Evolutionary conservation across 1,140 invertebrate genomes (phyloP).

Genomic region (Metopolophium dirhodum): DNA sequence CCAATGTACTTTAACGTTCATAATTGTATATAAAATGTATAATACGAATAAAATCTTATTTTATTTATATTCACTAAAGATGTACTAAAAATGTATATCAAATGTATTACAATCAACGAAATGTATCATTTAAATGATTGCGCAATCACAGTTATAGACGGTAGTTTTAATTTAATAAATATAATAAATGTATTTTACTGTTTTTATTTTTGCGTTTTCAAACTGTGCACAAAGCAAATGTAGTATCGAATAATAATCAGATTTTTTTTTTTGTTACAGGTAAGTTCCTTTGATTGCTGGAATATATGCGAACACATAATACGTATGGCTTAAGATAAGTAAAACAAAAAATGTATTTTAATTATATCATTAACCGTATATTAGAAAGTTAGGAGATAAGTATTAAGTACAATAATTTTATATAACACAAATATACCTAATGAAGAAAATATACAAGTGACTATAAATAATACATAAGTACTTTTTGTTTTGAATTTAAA

Average conservation of each 20-base stretch:
- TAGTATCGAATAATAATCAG: background rate
- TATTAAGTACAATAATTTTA: too few relatives aligned
- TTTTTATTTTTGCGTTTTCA: background rate
- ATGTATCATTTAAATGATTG: background rate
- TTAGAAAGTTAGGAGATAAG: too few relatives aligned
- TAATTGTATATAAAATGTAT: background rate
- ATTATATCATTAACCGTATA: background rate
- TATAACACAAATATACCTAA: too few relatives aligned
- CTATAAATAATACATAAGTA: too few relatives aligned
- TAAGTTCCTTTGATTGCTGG: background rate
- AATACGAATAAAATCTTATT: background rate
- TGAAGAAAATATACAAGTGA: too few relatives aligned
- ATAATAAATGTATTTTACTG: background rate
- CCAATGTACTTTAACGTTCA: background rate
- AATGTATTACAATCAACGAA: background rate
- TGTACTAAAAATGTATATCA: background rate
- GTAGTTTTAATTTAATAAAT: background rate
- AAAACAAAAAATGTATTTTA: background rate
- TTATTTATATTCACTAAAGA: background rate
- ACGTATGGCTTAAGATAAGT: background rate
- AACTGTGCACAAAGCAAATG: background rate
- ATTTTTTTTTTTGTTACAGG: constrained; percentile 11
- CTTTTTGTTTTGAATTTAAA: too few relatives aligned
- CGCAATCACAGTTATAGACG: accelerated
- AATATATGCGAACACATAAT: background rate